Evolutionary conservation across 2,797 vertebrate genomes (phyloP).

Genomic region (Pangasius sanitwongsei): DNA sequence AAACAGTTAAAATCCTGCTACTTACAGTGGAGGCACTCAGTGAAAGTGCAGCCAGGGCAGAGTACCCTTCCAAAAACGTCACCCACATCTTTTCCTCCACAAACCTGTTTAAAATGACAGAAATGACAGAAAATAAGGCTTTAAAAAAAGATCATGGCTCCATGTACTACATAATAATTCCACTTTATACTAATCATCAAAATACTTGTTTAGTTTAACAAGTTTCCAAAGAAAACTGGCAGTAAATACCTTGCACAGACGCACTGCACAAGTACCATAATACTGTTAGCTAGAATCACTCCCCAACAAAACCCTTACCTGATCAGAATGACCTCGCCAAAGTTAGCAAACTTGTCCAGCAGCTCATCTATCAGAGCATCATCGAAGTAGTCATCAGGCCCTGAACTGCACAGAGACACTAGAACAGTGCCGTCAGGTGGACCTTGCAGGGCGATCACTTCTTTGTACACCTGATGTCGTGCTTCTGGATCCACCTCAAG

Average conservation of each 20-base stretch:
- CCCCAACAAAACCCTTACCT: conserved; percentile 72
- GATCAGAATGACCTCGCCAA: conserved; percentile 96
- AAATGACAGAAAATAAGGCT: conserved; percentile 1
- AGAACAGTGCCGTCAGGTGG: conserved; percentile 95
- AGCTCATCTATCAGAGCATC: conserved; percentile 93
- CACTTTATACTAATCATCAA: neutral
- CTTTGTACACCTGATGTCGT: conserved; percentile 92
- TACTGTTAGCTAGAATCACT: neutral
- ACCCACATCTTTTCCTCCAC: conserved; percentile 99
- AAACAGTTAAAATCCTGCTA: conserved; percentile 10
- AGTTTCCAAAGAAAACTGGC: neutral
- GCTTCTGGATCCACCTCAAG: conserved; percentile 95
- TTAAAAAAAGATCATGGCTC: neutral
- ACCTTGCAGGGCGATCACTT: conserved; percentile 90
- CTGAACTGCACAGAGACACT: conserved; percentile 87
- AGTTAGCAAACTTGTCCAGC: conserved; percentile 88
- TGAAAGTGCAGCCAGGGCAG: conserved; percentile 86
- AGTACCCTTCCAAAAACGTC: conserved; percentile 95
- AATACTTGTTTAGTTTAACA: neutral
- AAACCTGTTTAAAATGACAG: conserved; percentile 76
- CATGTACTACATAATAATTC: neutral
- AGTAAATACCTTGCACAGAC: neutral
- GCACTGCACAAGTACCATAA: neutral
- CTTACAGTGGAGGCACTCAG: conserved; percentile 83
- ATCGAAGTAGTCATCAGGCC: conserved; percentile 86